Base-by-base conservation (phyloP, 2,797 vertebrate genomes). In the Enteromius thamalakanensis region DNA sequence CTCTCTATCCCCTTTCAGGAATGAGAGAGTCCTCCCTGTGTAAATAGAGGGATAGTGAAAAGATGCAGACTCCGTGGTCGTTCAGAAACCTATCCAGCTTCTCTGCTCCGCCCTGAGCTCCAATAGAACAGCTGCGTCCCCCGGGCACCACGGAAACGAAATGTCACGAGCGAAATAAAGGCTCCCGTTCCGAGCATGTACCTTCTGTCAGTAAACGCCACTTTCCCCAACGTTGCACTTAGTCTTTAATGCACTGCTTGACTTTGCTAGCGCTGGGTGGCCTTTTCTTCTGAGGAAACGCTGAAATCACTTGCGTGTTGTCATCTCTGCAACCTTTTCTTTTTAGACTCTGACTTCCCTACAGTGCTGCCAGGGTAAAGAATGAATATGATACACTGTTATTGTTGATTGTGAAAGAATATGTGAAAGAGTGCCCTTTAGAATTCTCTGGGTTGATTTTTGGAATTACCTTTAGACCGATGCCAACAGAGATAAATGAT, bases 81-180 rank as follows among this genome's bases (percentile, higher is more conserved):
- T 78, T 79, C 80, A 34, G 65, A 82, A 86, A 87, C 74, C 68
- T 77, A 85, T 79, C 55, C 37, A 34, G 76, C 69, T 77, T 74
- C 72, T 37, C 77, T 75, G 68, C 64, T 83, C 84, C 47, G 26
- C 11, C 37, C 37, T n/a, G 70, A 74, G 76, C 70, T 83, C 76
- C 80, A 75, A 80, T 64, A 64, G 74, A 84, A 67, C 77, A 81
- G 72, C 34, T 76, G 47, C 69, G 40, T 72, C 40, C 76, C 81
- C 26, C 34, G 29, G 64, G 76, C 80, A 10, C 62, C 51, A 37
- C 51, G 37, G 53, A 79, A 85, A 82, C 49, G 9, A 87, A 88
- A 89, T 89, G 87, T 90, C 86, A 87, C 42, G 49, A 72, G 64
- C 40, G 70, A 87, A 88, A 83, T 82, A 86, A 81, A 88, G 79